Conservation (phyloP, 2,888 invertebrate genomes). For the Spisula subtruncata region DNA sequence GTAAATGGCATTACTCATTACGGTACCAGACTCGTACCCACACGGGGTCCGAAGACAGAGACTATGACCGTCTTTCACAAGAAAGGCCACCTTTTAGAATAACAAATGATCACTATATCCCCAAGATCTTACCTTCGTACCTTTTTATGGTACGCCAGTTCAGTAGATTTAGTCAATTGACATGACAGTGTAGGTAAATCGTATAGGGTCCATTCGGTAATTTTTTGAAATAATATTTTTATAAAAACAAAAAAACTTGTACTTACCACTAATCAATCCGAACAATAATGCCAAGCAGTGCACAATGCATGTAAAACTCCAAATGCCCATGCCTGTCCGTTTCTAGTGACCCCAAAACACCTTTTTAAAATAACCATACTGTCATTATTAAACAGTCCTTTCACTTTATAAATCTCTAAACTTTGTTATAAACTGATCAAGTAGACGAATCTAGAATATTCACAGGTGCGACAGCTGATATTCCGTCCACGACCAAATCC, state of each 20-base stretch:
- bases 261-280: conserved; percentile 66
- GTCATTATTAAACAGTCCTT: conserved; percentile 61
- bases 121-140: too few species aligned
- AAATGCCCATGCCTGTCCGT: conserved; percentile 71
- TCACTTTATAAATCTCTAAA: conserved; percentile 54
- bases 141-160: too few species aligned
- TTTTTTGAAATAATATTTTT: neutral
- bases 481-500: neutral
- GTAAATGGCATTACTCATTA: too few species aligned
- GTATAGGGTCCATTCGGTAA: neutral
- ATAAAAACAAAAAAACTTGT: conserved; percentile 7
- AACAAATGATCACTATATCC: too few species aligned
- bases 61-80: too few species aligned
- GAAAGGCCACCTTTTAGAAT: too few species aligned
- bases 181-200: too few species aligned
- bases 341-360: conserved; percentile 58
- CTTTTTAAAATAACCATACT: conserved; percentile 71
- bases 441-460: neutral
- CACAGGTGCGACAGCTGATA: neutral
- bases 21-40: too few species aligned
- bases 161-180: too few species aligned
- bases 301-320: conserved; percentile 65
- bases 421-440: conserved; percentile 21
- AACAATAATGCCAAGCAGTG: conserved; percentile 61
- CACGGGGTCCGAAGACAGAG: too few species aligned